Base-by-base conservation (phyloP, 92 coral and sea anemone species). In the Diadumene lineata region DNA sequence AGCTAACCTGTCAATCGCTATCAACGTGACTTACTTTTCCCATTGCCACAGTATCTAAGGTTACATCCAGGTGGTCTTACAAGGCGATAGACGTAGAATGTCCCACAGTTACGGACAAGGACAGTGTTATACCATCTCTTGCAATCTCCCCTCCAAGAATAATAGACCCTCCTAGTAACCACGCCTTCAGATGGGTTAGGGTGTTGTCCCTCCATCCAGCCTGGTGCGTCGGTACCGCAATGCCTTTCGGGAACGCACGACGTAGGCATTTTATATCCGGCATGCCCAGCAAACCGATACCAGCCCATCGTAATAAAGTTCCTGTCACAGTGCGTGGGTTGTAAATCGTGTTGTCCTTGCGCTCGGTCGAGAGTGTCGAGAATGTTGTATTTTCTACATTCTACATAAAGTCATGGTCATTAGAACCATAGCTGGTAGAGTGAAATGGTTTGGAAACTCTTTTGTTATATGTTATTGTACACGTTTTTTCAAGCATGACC, bases 191-290 rank as follows among this genome's bases (percentile, higher is more conserved):
- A 38, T 25, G 68, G 46, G 11, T 43, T 18, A n/a, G 86, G 86
- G 60, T 82, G 86, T 19, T 44, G 34, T 15, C 74, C 80, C 18
- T 61, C 27, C 66, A 73, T 68, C 85, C 85, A 81, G 32, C 80
- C 85, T 24, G 85, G 80, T 1, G 85, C 80, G 62, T 55, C 57
- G 4, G 85, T 66, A 31, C 68, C 69, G 30, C 80, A 81, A 30
- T 67, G 33, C 17, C 64, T 23, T 13, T 23, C 68, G 33, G 81
- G 51, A 16, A 76, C 81, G 18, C 81, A 76, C 10, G 74, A 65
- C 24, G 69, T 70, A 25, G 64, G 81, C 81, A 76, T 76, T 11
- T 51, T 68, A 15, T 50, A 65, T 4, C 81, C 81, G 17, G 81
- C 81, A 25, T 25, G 43, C 22, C 81, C 81, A 48, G 25, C 46